Conservation (phyloP, 1,140 invertebrate genomes). For the Maniola jurtina region DNA sequence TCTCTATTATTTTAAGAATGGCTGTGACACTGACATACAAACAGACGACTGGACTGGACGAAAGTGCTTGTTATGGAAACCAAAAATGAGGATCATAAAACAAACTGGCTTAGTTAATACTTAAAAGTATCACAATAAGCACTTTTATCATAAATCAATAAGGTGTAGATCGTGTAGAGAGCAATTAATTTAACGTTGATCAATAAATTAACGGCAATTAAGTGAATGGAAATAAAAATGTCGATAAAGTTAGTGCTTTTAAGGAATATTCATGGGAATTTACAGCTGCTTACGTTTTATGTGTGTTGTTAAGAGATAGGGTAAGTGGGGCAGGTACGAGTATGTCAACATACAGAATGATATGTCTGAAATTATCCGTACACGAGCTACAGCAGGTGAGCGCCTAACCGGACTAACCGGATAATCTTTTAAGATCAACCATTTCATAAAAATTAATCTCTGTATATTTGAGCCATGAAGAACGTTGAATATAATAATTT, state of each 20-base stretch:
- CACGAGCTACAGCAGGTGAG: not conserved
- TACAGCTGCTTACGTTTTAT: slow-evolving; percentile 20
- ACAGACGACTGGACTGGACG: no score
- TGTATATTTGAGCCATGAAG: no score
- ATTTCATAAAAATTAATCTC: no score
- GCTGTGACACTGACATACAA: no score
- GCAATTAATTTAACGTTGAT: slow-evolving; percentile 12
- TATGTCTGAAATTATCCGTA: not conserved
- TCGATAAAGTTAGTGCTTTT: slow-evolving; percentile 19
- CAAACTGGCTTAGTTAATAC: no score
- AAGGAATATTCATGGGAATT: slow-evolving; percentile 13
- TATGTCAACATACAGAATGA: not conserved
- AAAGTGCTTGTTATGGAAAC: no score
- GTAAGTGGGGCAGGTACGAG: not conserved
- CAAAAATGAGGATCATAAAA: no score
- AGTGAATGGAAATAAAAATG: slow-evolving; percentile 1
- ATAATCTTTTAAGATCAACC: no score
- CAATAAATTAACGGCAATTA: slow-evolving; percentile 8
- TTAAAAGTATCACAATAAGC: not conserved
- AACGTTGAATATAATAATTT: no score
- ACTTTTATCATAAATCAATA: slow-evolving; percentile 16
- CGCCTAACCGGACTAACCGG: not conserved
- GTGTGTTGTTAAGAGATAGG: slow-evolving; percentile 11
- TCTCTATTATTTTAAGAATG: no score
- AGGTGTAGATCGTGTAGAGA: slow-evolving; percentile 10